Evolutionary conservation across 2,888 invertebrate species (phyloP), one percentile per base, ranked within the genome.

Genomic region (Caenorhabditis afra): DNA sequence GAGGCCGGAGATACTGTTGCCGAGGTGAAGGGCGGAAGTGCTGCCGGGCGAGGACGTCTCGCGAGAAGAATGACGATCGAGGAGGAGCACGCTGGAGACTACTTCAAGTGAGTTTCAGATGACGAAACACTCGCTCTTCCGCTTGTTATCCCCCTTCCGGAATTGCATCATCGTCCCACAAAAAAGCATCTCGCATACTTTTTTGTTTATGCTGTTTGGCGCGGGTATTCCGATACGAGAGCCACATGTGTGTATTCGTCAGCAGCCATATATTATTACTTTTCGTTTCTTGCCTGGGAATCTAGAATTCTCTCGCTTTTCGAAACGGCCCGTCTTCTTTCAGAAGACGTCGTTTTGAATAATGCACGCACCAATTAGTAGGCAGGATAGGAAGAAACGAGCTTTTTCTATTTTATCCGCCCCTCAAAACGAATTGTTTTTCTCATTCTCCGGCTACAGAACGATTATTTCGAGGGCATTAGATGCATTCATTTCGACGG

Each of bases 1-100:
- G 78, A 78, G 37, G 71, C 67, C 50, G 66, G 59, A 22, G 78
- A 78, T 47, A 59, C 50, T 8, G 71, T 78, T n/a, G 37, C 59
- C 1, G 78, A 78, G 3, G 78, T 78, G 37, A 81, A 61, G 49
- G 47, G 52, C 35, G 52, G 61, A 71, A 67, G 66, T 16, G 53
- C 75, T 23, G 12, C 61, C 10, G 68, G 81, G 22, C 57, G 86
- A 39, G 81, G 81, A 45, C 80, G 79, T 45, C 79, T 87, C 53
- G 85, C 81, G 10, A 68, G 87, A 14, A 66, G 80, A 57, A 87
- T 87, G 87, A 87, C 87, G 16, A 84, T 87, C 37, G 87, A 86
- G 45, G 87, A 87, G 61, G 87, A 87, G 64, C 86, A 83, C 45
- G 81, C 85, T 22, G 86, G 86, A 65, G 85, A 82, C 35, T 87